phyloP scores from a whole-genome alignment of 2,113 vertebrate species.

The Lepidothrix coronata region DNA sequence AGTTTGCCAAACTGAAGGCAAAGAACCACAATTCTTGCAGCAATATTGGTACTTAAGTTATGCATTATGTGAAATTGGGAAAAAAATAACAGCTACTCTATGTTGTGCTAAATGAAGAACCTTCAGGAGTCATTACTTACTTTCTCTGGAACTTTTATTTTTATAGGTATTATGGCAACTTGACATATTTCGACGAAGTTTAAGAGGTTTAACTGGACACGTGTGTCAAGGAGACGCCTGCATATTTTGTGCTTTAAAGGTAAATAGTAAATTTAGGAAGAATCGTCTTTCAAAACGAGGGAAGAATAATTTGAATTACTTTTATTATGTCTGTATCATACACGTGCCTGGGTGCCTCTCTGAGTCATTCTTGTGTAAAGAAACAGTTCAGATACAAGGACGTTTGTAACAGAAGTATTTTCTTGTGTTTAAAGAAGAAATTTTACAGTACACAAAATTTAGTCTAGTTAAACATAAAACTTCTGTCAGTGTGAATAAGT shows the following conservation, averaged over 20 bases:
- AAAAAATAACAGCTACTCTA: fast-evolving
- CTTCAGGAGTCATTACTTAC: not conserved
- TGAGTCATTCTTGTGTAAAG: not conserved
- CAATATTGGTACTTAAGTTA: not conserved
- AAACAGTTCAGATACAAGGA: not conserved
- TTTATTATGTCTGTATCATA: not conserved
- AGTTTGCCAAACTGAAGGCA: not conserved
- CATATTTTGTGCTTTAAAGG: conserved; percentile 98
- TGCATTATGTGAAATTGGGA: not conserved
- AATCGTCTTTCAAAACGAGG: not conserved
- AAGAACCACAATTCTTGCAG: not conserved
- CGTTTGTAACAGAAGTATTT: not conserved
- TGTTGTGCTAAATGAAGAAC: not conserved
- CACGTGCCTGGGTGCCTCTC: not conserved
- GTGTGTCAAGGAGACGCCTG: conserved; percentile 93
- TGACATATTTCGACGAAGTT: conserved; percentile 95
- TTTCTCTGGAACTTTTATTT: not conserved
- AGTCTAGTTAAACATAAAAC: not conserved
- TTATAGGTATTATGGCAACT: conserved; percentile 94
- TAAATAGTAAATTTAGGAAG: conserved; percentile 49
- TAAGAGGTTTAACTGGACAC: conserved; percentile 91
- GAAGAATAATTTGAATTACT: not conserved
- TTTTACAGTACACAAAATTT: not conserved
- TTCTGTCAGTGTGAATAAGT: not conserved
- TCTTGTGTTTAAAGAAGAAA: not conserved